A percentile compares a stretch with the other conserved stretches of the same genome.
Conservation (phyloP, 2,888 invertebrate species). For the Epinotia brunnichana region DNA sequence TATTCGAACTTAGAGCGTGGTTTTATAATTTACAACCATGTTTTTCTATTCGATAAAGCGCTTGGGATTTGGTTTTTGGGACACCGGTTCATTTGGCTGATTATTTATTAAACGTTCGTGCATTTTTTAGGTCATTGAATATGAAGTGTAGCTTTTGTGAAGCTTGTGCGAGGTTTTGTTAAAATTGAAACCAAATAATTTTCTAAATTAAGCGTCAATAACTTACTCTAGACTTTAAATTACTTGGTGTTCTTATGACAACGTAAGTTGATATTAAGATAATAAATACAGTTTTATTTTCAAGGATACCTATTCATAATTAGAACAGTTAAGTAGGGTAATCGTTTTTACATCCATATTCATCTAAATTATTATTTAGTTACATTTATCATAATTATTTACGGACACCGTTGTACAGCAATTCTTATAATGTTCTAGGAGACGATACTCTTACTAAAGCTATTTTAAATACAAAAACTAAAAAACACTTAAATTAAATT, state of each 20-base stretch:
- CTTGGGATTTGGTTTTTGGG: slow-evolving; percentile 24
- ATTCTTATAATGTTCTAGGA: no score
- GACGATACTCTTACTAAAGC: no score
- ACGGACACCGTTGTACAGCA: no score
- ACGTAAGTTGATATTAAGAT: not conserved
- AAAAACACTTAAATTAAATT: not conserved
- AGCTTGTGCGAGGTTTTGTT: not conserved
- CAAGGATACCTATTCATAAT: no score
- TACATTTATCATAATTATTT: no score
- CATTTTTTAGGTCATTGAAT: not conserved
- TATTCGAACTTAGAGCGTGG: slow-evolving; percentile 20
- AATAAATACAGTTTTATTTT: no score
- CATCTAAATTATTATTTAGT: no score
- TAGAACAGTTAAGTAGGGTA: no score
- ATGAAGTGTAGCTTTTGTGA: not conserved
- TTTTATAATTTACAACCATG: slow-evolving; percentile 2
- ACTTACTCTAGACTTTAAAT: not conserved
- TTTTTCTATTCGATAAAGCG: slow-evolving; percentile 5
- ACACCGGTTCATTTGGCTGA: slow-evolving; percentile 20
- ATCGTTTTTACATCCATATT: no score
- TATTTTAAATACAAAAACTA: not conserved
- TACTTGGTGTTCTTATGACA: not conserved
- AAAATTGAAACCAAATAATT: not conserved
- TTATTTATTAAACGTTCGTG: slow-evolving; percentile 8
- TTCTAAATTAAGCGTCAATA: not conserved